These are phyloP conservation scores for Nematolebias whitei DNA, from an alignment of 2,113 vertebrate species.

Conservation along the genomic window DNA sequence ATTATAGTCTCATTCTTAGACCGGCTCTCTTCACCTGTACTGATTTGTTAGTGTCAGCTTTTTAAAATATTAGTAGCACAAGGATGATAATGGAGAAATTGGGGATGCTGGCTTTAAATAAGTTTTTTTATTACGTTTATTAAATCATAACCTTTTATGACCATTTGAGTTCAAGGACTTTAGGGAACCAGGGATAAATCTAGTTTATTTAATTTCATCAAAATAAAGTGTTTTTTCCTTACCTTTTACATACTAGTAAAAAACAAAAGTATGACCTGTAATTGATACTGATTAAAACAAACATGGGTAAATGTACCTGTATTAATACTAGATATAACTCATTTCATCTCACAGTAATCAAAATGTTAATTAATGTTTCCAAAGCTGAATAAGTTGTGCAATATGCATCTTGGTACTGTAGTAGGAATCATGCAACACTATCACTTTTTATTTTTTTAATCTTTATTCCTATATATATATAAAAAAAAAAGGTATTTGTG, in stretches of 20 bases:
- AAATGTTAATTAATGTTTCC: no score
- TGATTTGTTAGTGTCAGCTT: not conserved
- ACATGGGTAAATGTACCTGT: not conserved
- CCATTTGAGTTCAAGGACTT: not conserved
- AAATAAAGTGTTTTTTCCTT: not conserved
- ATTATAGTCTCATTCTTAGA: not conserved
- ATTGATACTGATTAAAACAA: not conserved
- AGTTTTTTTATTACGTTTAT: not conserved
- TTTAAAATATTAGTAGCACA: conserved; percentile 1
- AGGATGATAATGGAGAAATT: not conserved
- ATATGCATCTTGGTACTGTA: no score
- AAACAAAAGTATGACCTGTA: not conserved
- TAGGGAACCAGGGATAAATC: not conserved
- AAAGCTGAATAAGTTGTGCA: no score
- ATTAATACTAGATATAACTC: not conserved
- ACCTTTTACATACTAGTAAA: not conserved
- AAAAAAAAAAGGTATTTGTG: no score
- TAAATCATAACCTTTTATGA: not conserved
- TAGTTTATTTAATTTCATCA: not conserved
- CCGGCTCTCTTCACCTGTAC: not conserved
- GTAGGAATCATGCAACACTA: no score
- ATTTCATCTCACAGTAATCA: no score
- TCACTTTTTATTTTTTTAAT: no score
- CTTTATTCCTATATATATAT: no score
- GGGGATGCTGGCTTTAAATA: not conserved